A percentile compares a stretch with the other conserved stretches of the same genome.
phyloP scores from a whole-genome alignment of 2,797 vertebrate species.

The Buceros bicornis region DNA sequence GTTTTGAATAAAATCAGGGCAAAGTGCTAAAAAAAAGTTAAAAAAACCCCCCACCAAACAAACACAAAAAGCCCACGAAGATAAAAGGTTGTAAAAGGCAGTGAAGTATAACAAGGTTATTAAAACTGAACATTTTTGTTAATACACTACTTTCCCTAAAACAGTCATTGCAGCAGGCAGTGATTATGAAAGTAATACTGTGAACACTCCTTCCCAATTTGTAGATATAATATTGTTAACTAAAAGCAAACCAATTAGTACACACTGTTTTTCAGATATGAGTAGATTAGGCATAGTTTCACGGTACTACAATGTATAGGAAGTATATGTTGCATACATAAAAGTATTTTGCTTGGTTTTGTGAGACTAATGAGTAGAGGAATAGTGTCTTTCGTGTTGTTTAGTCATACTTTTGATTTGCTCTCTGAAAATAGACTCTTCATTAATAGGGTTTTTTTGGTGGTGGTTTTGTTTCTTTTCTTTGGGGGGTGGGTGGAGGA shows the following conservation, averaged over 20 bases:
- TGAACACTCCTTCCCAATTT: neutral
- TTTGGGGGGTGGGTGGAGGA: neutral
- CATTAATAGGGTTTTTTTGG: neutral
- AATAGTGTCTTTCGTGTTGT: neutral
- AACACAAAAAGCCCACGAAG: neutral
- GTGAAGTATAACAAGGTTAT: neutral
- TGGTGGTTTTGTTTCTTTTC: no score
- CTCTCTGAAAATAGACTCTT: neutral
- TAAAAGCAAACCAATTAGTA: neutral
- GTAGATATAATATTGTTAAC: neutral
- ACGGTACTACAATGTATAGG: neutral
- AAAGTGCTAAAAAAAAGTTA: neutral
- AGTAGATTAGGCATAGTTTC: neutral
- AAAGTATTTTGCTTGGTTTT: neutral
- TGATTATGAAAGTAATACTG: neutral
- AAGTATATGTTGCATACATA: neutral
- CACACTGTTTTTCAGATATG: neutral
- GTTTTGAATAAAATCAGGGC: neutral
- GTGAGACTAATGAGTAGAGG: neutral
- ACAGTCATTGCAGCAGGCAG: neutral
- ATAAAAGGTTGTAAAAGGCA: neutral
- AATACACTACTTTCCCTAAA: neutral
- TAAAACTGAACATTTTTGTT: neutral
- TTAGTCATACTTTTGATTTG: neutral
- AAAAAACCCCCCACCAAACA: fast-evolving